phyloP scores from a whole-genome alignment of 1,140 invertebrate species.

The Babylonia areolata region DNA sequence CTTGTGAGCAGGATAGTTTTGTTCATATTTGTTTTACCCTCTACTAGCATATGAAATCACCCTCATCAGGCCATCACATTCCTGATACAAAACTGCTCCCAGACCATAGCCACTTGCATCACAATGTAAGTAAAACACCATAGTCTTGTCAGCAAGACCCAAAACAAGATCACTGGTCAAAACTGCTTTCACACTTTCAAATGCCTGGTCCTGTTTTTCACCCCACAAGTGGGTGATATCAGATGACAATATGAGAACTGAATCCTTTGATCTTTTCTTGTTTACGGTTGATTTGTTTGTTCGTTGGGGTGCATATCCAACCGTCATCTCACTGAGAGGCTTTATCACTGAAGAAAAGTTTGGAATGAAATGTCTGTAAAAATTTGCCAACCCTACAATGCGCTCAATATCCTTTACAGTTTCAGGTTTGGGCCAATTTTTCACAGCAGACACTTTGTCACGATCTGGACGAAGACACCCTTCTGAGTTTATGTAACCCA shows the following conservation, averaged over 20 bases:
- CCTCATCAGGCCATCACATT: constrained; percentile 47
- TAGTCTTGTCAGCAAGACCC: constrained; percentile 45
- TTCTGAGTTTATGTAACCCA: constrained; percentile 4
- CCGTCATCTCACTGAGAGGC: constrained; percentile 20
- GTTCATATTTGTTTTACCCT: constrained; percentile 18
- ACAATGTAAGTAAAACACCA: constrained; percentile 51
- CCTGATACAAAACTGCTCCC: constrained; percentile 61
- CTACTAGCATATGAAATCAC: constrained; percentile 55
- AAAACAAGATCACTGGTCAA: no score
- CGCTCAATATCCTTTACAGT: constrained; percentile 10
- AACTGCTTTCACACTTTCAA: not conserved
- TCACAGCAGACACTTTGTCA: not conserved
- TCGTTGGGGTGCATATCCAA: not conserved
- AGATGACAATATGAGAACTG: not conserved
- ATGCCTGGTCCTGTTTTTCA: not conserved
- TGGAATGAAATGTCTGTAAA: not conserved
- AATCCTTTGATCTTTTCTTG: not conserved
- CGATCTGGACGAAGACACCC: not conserved
- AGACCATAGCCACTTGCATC: constrained; percentile 53
- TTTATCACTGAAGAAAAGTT: not conserved
- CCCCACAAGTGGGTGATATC: constrained; percentile 14
- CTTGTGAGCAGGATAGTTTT: constrained; percentile 47
- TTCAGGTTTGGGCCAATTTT: not conserved
- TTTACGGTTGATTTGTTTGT: not conserved
- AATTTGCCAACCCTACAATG: not conserved